These are phyloP conservation scores for Chalcosyrphus nemorum DNA, from an alignment of 2,888 invertebrate genomes.

Conservation along the genomic window DNA sequence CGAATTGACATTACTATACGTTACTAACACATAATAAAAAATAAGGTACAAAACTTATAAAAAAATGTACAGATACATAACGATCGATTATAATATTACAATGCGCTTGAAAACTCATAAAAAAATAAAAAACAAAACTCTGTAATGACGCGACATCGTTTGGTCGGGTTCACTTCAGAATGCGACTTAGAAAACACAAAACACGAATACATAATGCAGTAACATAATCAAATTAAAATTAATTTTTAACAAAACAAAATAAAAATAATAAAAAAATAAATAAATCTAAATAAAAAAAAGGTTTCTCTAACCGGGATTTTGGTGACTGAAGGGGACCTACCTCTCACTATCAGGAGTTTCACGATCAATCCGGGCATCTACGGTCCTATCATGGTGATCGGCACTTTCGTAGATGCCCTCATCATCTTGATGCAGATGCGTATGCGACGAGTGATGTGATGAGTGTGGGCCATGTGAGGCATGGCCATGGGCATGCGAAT, in stretches of 20 bases:
- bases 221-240: background rate
- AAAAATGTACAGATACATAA: background rate
- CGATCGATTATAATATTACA: slow-evolving; percentile 6
- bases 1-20: slow-evolving; percentile 40
- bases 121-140: background rate
- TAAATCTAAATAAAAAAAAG: slow-evolving; percentile 1
- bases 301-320: slow-evolving; percentile 57
- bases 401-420: slow-evolving; percentile 95
- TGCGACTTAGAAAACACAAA: background rate
- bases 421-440: slow-evolving; percentile 87
- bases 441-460: slow-evolving; percentile 84
- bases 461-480: slow-evolving; percentile 82
- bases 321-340: slow-evolving; percentile 83
- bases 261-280: slow-evolving; percentile 8
- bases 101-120: slow-evolving; percentile 12
- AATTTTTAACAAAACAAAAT: slow-evolving; percentile 1
- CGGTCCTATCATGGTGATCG: slow-evolving; percentile 87
- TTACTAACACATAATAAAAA: slow-evolving; percentile 5
- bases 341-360: slow-evolving; percentile 95
- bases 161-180: background rate
- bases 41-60: background rate
- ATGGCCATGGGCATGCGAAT: slow-evolving; percentile 82
- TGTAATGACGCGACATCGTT: background rate
- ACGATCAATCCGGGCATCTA: slow-evolving; percentile 87
- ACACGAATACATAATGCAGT: slow-evolving; percentile 22